Base-by-base conservation (phyloP, 2,888 invertebrate genomes). In the Smittia sp. region DNA sequence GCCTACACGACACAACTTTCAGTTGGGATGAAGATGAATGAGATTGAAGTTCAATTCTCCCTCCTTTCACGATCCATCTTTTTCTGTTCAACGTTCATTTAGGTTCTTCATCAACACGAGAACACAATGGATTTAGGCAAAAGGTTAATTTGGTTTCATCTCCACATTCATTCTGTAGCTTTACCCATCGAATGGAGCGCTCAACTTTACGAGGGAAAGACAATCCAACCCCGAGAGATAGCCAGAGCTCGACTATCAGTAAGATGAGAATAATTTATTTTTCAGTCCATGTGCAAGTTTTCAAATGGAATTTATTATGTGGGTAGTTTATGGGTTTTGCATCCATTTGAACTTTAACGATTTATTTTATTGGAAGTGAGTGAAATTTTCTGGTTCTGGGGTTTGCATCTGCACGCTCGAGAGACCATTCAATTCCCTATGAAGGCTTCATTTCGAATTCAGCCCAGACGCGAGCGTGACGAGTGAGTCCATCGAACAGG, bases 281-380 rank as follows among this genome's bases (percentile, higher is more conserved):
- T 27, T 25, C 15, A 6, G 6, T 63, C 58, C 58, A 58, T 63
- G 25, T 27, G 63, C 27, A 63, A 63, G 58, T 58, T 58, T 25
- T 63, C 63, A 27, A 15, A 27, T 63, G 27, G 27, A 63, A 63
- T 63, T 63, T 63, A 63, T 63, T 63, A 25, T 63, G 63, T 63
- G 63, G 27, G 3, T 63, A 63, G 63, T 63, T 63, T 58, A 58
- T 58, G 22, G 58, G 58, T 58, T 58, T 22, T 24, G 63, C 25
- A 63, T 63, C 25, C 63, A 63, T 63, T 63, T 63, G 63, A 63
- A 63, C 63, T 63, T 63, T 63, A 63, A 63, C 63, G 63, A 63
- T 63, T 63, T 63, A 63, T 63, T 63, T 63, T 27, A 63, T 63
- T 27, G 27, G 27, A 27, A 63, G 13, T 63, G 63, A 63, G 15